Evolutionary conservation across 2,113 vertebrate genomes (phyloP).

Genomic region (Regulus satrapa): DNA sequence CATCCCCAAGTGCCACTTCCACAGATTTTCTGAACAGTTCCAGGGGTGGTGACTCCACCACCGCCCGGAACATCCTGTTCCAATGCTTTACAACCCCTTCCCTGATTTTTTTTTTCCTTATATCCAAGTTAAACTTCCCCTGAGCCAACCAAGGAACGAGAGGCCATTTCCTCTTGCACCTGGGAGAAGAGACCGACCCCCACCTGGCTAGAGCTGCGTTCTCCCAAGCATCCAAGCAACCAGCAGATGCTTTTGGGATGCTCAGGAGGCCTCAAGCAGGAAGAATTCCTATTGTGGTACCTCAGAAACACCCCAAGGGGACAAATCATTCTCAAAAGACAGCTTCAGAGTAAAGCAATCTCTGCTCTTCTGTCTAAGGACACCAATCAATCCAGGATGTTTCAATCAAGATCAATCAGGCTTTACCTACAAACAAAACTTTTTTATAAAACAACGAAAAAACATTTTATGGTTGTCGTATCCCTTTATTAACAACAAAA

Average conservation of each 20-base stretch:
- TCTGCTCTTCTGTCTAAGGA: neutral
- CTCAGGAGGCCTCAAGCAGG: neutral
- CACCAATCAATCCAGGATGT: fast-evolving
- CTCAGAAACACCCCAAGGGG: neutral
- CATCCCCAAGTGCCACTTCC: neutral
- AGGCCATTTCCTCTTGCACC: neutral
- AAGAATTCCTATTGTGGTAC: fast-evolving
- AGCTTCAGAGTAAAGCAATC: neutral
- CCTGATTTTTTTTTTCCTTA: neutral
- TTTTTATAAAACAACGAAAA: neutral
- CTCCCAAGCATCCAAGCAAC: neutral
- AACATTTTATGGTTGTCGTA: fast-evolving
- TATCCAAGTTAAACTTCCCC: neutral
- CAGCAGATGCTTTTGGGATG: neutral
- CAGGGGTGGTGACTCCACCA: neutral
- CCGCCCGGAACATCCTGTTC: neutral
- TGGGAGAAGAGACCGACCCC: neutral
- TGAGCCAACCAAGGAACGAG: neutral
- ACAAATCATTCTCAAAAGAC: neutral
- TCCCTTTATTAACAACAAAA: neutral
- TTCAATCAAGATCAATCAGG: neutral
- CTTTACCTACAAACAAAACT: neutral
- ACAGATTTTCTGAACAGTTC: neutral
- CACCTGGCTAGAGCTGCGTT: neutral
- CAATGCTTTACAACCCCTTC: neutral